phyloP scores from a whole-genome alignment of 92 coral and sea anemone species.

The Siderastrea radians region DNA sequence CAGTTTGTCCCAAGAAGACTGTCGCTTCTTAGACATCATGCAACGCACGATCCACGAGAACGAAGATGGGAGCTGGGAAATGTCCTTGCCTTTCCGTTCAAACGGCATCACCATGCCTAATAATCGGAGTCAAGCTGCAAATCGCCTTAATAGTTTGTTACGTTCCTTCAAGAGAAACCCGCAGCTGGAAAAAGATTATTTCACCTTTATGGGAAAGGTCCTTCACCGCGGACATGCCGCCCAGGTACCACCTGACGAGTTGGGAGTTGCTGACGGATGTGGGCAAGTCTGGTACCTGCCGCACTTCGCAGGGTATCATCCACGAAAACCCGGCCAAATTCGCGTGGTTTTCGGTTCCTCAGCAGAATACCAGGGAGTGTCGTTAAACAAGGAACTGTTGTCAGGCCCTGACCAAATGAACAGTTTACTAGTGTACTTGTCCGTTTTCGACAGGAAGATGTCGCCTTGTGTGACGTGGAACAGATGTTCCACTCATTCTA shows the following conservation, averaged over 20 bases:
- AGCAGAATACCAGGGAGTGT: background rate
- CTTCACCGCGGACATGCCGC: background rate
- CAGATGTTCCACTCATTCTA: conserved; percentile 4
- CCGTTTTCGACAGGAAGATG: conserved; percentile 11
- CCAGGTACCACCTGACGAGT: conserved; percentile 8
- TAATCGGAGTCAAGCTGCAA: conserved; percentile 11
- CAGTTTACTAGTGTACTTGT: background rate
- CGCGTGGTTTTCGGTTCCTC: background rate
- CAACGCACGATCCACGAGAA: conserved; percentile 17
- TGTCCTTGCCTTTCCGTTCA: conserved; percentile 38
- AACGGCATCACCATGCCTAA: background rate
- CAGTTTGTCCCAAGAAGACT: conserved; percentile 42
- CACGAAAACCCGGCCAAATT: background rate
- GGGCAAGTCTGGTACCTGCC: conserved; percentile 3
- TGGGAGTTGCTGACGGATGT: background rate
- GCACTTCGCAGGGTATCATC: background rate
- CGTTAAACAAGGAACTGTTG: background rate
- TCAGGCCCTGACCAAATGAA: conserved; percentile 12
- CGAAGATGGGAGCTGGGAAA: conserved; percentile 31
- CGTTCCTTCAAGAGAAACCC: conserved; percentile 10
- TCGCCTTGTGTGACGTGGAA: conserved; percentile 21
- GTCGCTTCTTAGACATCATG: conserved; percentile 38
- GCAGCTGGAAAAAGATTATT: background rate
- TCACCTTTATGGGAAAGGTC: conserved; percentile 8
- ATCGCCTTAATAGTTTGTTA: background rate